Percentiles rank a stretch among this genome's conserved stretches.
phyloP scores from a whole-genome alignment of 1,140 invertebrate species.

The Probaryconus sp. region DNA sequence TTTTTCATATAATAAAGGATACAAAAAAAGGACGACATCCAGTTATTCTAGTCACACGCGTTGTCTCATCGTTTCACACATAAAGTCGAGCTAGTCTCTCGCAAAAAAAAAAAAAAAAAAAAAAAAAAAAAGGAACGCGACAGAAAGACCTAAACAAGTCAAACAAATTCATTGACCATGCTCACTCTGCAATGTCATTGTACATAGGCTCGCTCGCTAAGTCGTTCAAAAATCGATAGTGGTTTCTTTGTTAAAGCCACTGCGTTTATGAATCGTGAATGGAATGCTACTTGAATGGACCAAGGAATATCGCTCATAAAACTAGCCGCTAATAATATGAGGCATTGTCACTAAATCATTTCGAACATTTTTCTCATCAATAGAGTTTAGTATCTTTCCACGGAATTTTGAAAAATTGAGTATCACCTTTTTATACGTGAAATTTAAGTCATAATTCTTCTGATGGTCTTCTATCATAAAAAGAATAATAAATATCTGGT shows the following conservation, averaged over 20 bases:
- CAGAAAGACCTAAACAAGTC: slow-evolving; percentile 45
- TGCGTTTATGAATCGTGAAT: slow-evolving; percentile 47
- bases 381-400: no score
- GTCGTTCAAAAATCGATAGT: slow-evolving; percentile 23
- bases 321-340: slow-evolving; percentile 2
- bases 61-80: slow-evolving; percentile 33
- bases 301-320: slow-evolving; percentile 8
- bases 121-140: no score
- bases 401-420: no score
- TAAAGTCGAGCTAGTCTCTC: slow-evolving; percentile 46
- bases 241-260: slow-evolving; percentile 38
- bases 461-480: no score
- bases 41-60: slow-evolving; percentile 25
- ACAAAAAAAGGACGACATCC: slow-evolving; percentile 18
- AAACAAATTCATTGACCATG: slow-evolving; percentile 56
- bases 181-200: slow-evolving; percentile 26
- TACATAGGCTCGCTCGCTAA: slow-evolving; percentile 24
- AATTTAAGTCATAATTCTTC: no score
- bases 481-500: no score
- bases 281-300: slow-evolving; percentile 38
- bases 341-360: no score
- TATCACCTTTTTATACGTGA: no score
- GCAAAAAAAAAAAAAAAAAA: slow-evolving; percentile 64
- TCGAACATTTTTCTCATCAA: no score
- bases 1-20: slow-evolving; percentile 16